phyloP scores from a whole-genome alignment of 1,140 invertebrate species.

The Zaprionus tsacasi region DNA sequence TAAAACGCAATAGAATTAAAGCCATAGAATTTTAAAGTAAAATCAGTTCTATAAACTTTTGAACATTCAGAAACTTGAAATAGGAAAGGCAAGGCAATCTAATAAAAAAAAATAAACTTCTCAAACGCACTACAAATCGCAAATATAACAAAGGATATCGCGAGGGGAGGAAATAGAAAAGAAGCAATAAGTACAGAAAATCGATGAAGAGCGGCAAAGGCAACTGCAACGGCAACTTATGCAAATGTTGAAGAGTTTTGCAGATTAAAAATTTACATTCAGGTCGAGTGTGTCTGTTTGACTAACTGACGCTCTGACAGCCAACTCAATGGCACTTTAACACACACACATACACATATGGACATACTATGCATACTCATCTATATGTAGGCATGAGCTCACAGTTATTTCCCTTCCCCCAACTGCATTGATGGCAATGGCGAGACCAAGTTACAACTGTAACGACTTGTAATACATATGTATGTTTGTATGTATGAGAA shows the following conservation, averaged over 20 bases:
- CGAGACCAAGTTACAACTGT: conserved; percentile 62
- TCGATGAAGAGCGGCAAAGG: conserved; percentile 53
- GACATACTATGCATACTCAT: conserved; percentile 5
- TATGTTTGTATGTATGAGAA: conserved; percentile 4
- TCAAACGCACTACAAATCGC: conserved; percentile 38
- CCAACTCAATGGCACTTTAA: conserved; percentile 48
- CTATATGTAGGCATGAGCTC: conserved; percentile 15
- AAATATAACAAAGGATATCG: conserved; percentile 30
- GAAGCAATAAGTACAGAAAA: conserved; percentile 15
- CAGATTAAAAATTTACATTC: conserved; percentile 79
- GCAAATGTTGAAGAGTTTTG: conserved; percentile 71
- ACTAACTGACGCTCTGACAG: conserved; percentile 45
- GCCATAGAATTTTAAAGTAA: background rate
- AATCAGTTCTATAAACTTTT: background rate
- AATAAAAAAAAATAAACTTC: conserved; percentile 9
- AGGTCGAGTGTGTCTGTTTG: conserved; percentile 61
- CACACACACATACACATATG: conserved; percentile 33
- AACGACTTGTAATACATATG: conserved; percentile 53
- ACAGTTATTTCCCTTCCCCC: conserved; percentile 42
- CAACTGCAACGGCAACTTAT: conserved; percentile 65
- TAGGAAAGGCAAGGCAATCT: background rate
- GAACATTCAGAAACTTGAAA: background rate
- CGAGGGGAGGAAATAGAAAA: conserved; percentile 9
- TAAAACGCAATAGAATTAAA: background rate
- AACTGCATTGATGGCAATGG: conserved; percentile 37